Evolutionary conservation across 2,113 vertebrate genomes (phyloP).

Genomic region (Ictalurus furcatus): DNA sequence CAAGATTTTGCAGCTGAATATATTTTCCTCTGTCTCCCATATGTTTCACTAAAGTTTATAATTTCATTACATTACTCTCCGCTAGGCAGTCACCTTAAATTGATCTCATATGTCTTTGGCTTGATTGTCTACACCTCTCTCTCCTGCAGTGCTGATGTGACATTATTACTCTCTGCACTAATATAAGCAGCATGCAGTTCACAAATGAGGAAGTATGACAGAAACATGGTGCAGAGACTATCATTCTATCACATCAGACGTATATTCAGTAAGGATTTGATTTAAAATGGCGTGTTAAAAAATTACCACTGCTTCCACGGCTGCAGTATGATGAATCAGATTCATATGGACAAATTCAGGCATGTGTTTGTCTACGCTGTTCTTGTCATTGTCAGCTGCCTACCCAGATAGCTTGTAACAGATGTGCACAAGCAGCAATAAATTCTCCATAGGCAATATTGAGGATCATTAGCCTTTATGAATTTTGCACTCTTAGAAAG

Average conservation of each 20-base stretch:
- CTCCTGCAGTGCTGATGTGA: conserved; percentile 3
- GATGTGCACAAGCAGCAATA: conserved; percentile 7
- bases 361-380: background rate
- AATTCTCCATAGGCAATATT: conserved; percentile 12
- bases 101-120: conserved; percentile 61
- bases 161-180: background rate
- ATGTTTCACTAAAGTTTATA: conserved; percentile 67
- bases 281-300: background rate
- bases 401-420: conserved; percentile 1
- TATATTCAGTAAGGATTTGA: conserved; percentile 9
- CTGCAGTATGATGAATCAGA: conserved; percentile 10
- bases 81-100: conserved; percentile 54
- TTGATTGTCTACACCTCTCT: conserved; percentile 26
- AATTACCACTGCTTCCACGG: background rate
- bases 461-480: conserved; percentile 4
- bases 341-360: conserved; percentile 5
- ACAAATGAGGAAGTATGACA: background rate
- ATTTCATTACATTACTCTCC: conserved; percentile 57
- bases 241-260: background rate
- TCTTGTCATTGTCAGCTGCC: background rate
- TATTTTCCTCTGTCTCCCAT: conserved; percentile 53
- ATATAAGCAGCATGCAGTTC: background rate
- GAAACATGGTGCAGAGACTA: background rate
- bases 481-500: conserved; percentile 13
- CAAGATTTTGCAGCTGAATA: conserved; percentile 51